Base-by-base conservation (phyloP, 2,888 invertebrate species). In the Lasioglossum vierecki region DNA sequence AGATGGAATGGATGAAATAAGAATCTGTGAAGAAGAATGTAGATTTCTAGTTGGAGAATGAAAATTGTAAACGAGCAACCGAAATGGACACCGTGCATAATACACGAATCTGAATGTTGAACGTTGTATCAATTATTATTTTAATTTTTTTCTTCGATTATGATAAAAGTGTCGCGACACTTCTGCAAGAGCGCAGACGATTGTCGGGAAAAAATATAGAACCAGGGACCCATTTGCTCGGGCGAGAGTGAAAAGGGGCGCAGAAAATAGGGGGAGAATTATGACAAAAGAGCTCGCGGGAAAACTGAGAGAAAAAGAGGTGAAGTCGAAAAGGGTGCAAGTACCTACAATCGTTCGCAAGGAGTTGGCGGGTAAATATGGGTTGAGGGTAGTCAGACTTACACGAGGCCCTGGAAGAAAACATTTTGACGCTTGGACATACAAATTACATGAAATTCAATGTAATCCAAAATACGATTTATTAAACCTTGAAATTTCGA, bases 241-340 rank as follows among this genome's bases (percentile, higher is more conserved):
- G 0, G 1, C 60, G 26, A 63, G 26, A 15, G 60, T 15, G 15
- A 63, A 30, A 63, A 63, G 26, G 60, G 6, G 5, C 60, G 60
- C 60, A 6, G 26, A 13, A 63, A 63, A 63, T 63, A 5, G 60
- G 30, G 60, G 30, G 15, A 63, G 60, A 63, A 63, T 63, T 63
- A 30, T 63, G 60, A 63, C 60, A 63, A 63, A 57, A 30, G 60
- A 35, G 35, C 68, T 68, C 68, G 68, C 30, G 35, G 30, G 75
- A 76, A 80, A 80, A 80, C 75, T 49, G 68, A 35, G 60, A 30
- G 30, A 30, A 63, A 30, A 30, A 26, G 30, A 26, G 30, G 60
- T 4, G 30, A 26, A 15, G 60, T 63, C 60, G 60, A 30, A 26
- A 60, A 63, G 60, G 60, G 60, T 30, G 60, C 26, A 63, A 26